Conservation (phyloP, 2,888 invertebrate species). For the Diaprepes abbreviatus region DNA sequence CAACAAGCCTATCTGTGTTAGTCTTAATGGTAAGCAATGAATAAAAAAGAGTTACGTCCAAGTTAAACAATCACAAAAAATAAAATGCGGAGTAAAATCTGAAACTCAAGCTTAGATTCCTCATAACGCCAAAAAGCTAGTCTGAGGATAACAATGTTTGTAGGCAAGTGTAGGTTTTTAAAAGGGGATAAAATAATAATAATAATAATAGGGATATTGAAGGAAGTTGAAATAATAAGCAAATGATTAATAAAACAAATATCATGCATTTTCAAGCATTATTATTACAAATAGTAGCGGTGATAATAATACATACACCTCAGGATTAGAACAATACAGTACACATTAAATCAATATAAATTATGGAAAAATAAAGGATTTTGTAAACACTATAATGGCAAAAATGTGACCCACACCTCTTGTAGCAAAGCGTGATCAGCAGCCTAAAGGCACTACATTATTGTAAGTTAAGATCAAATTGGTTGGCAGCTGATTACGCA, state of each 20-base stretch:
- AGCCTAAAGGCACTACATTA: constrained; percentile 69
- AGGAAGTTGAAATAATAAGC: constrained; percentile 65
- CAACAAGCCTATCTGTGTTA: constrained; percentile 32
- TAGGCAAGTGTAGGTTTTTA: constrained; percentile 32
- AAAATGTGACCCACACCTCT: constrained; percentile 67
- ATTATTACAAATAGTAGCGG: constrained; percentile 87
- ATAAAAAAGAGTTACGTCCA: constrained; percentile 24
- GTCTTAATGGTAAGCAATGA: constrained; percentile 35
- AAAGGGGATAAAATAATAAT: constrained; percentile 29
- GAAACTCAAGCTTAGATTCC: constrained; percentile 19
- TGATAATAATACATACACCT: constrained; percentile 71
- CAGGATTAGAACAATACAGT: constrained; percentile 71
- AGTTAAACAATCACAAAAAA: constrained; percentile 57
- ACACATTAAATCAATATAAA: constrained; percentile 66
- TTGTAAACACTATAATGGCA: constrained; percentile 54
- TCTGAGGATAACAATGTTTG: constrained; percentile 42
- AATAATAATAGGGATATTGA: constrained; percentile 36
- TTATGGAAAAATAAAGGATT: constrained; percentile 59
- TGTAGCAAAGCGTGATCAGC: constrained; percentile 67
- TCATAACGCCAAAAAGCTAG: constrained; percentile 30
- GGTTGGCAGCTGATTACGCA: constrained; percentile 68
- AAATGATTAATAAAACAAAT: constrained; percentile 81
- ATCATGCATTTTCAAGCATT: constrained; percentile 90
- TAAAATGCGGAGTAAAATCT: constrained; percentile 54
- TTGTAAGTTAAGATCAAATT: constrained; percentile 62